Evolutionary conservation across 2,888 invertebrate species (phyloP), one percentile per base, ranked within the genome.

Genomic region (Stenoptilia bipunctidactyla): DNA sequence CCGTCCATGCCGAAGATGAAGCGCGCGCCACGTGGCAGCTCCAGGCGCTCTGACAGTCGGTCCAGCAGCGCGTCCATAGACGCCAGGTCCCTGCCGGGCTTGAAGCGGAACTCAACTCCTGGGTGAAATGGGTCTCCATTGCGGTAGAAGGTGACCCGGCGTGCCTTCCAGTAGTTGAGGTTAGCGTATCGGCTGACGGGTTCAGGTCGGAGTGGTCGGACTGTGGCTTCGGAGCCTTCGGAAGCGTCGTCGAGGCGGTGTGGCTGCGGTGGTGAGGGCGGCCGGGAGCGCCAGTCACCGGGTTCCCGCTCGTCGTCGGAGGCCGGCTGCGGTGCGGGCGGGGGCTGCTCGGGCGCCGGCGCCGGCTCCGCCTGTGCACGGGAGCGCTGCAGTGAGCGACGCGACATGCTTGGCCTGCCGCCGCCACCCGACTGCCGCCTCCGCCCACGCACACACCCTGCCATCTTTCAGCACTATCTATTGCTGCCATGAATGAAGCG

Each of bases 1-100:
- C 97, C 97, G 48, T 96, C 95, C 90, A 95, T 92, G 5, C 93
- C 93, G 73, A 96, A 97, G 51, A 97, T 90, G 71, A 94, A 93
- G 40, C 95, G 87, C 2, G 97, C 96, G 2, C 96, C 96, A 43
- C 93, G 85, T 1, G 95, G 94, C 49, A 96, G 80, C 60, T 95
- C 93, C 85, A 96, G 89, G 51, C 95, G 89, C 47, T 94, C 88
- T 5, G 95, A 96, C 40, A 97, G 84, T 62, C 95, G 91, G 62
- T 95, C 94, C 55, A 96, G 84, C 34, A 97, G 80, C 12, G 91
- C 90, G 59, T 96, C 95, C 79, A 97, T 75, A 10, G 92, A 93
- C 34, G 90, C 91, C 56, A 97, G 91, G 61, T 95, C 95, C 44
- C 94, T 86, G 1, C 95, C 95, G 0, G 95, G 94, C 48, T 94